A percentile compares a stretch with the other conserved stretches of the same genome.
Conservation (phyloP, 1,140 invertebrate genomes). For the Atta colombica region DNA sequence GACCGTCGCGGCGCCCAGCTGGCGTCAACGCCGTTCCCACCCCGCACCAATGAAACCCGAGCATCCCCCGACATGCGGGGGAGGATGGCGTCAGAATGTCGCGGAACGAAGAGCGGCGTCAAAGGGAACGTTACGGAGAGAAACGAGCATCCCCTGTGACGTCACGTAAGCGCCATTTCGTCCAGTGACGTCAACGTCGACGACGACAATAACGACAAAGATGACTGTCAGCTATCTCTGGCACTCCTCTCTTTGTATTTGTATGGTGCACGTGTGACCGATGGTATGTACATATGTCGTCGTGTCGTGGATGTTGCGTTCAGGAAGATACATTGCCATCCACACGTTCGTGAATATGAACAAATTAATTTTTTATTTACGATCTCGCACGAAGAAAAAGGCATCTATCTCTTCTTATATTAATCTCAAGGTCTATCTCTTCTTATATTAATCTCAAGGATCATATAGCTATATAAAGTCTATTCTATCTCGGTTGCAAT, state of each 20-base stretch:
- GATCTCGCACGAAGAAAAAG: neutral
- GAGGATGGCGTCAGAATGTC: too few relatives aligned
- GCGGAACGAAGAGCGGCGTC: too few relatives aligned
- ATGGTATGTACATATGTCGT: constrained; percentile 27
- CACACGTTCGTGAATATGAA: neutral
- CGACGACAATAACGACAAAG: constrained; percentile 65
- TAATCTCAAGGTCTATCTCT: neutral
- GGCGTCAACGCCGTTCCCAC: too few relatives aligned
- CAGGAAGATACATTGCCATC: constrained; percentile 4
- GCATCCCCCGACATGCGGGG: too few relatives aligned
- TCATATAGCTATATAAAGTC: neutral
- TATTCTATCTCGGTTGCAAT: neutral
- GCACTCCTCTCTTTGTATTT: constrained; percentile 44
- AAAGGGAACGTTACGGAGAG: too few relatives aligned
- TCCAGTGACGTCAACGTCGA: constrained; percentile 58
- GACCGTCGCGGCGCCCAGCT: too few relatives aligned
- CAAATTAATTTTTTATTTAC: constrained; percentile 18
- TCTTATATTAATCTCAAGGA: neutral
- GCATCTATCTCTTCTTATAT: too few relatives aligned
- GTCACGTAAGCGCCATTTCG: too few relatives aligned
- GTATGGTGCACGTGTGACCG: constrained; percentile 44
- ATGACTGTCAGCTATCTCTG: constrained; percentile 66
- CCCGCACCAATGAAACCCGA: too few relatives aligned
- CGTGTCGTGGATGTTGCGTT: neutral
- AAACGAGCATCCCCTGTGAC: too few relatives aligned